These are phyloP conservation scores for Labeo rohita DNA, from an alignment of 2,113 vertebrate species.

Conservation along the genomic window DNA sequence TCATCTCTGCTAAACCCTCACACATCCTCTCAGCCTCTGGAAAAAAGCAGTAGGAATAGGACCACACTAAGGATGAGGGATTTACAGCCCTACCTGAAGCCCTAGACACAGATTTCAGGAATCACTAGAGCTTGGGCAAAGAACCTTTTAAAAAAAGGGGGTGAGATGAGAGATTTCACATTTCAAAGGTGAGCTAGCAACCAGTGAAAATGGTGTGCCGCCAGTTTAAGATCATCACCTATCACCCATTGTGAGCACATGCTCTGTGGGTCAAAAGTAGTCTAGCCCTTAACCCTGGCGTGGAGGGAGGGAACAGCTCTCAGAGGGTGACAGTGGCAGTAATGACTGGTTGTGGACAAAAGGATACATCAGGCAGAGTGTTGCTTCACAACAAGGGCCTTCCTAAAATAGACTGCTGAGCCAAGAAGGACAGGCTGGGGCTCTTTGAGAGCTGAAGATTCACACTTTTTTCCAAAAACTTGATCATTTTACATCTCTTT, in stretches of 20 bases:
- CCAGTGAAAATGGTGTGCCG: constrained; percentile 39
- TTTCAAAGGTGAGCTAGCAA: constrained; percentile 38
- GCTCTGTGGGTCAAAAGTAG: constrained; percentile 34
- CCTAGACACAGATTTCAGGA: constrained; percentile 52
- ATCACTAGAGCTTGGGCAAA: constrained; percentile 46
- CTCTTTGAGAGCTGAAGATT: not conserved
- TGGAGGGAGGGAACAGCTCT: constrained; percentile 21
- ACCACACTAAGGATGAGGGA: constrained; percentile 50
- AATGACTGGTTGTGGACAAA: constrained; percentile 50
- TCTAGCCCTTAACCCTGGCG: constrained; percentile 23
- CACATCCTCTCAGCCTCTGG: constrained; percentile 46
- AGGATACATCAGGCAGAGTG: constrained; percentile 10
- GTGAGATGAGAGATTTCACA: constrained; percentile 40
- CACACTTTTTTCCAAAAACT: not conserved
- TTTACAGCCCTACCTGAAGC: constrained; percentile 39
- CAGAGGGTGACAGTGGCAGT: constrained; percentile 43
- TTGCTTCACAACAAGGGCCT: constrained; percentile 41
- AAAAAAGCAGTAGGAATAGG: constrained; percentile 43
- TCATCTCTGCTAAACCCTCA: constrained; percentile 47
- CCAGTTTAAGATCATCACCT: constrained; percentile 35
- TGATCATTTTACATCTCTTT: not conserved
- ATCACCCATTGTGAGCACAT: not conserved
- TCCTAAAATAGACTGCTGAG: constrained; percentile 32
- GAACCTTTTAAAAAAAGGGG: constrained; percentile 32
- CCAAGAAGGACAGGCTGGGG: constrained; percentile 21